A percentile compares a stretch with the other conserved stretches of the same genome.
Conservation (phyloP, 2,113 vertebrate genomes). For the Melanerpes formicivorus region DNA sequence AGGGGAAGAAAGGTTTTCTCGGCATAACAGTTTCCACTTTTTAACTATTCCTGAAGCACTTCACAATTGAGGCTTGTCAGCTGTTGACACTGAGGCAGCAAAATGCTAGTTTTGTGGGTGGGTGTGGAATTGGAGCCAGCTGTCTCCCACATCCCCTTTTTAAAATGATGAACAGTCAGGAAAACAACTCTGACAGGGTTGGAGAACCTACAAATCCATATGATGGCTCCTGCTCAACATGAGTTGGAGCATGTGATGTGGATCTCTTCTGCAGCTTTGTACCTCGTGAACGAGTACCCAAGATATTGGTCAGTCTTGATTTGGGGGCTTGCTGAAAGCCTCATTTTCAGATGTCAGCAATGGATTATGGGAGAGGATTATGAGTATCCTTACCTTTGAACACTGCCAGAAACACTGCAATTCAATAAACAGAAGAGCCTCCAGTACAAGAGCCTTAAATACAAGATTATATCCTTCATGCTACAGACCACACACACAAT, state of each 20-base stretch:
- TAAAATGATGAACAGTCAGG: background rate
- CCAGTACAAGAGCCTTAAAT: background rate
- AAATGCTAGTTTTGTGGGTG: constrained; percentile 35
- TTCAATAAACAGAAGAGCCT: background rate
- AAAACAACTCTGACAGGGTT: background rate
- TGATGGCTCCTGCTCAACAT: fast-evolving
- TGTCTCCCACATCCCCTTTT: constrained; percentile 28
- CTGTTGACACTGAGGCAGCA: constrained; percentile 23
- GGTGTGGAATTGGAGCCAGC: constrained; percentile 21
- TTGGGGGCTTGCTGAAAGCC: background rate
- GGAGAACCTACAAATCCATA: background rate
- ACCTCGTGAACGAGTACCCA: no score
- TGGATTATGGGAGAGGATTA: background rate
- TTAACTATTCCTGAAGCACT: background rate
- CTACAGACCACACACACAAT: background rate
- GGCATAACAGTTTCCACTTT: background rate
- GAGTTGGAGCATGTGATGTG: background rate
- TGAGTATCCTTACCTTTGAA: background rate
- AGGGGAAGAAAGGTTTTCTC: background rate
- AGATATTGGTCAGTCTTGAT: background rate
- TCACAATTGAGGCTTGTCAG: constrained; percentile 5
- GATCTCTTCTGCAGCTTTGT: background rate
- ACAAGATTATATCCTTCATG: background rate
- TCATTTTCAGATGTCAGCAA: background rate
- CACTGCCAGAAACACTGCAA: background rate